Evolutionary conservation across 2,797 vertebrate genomes (phyloP).

Genomic region (Periparus ater): DNA sequence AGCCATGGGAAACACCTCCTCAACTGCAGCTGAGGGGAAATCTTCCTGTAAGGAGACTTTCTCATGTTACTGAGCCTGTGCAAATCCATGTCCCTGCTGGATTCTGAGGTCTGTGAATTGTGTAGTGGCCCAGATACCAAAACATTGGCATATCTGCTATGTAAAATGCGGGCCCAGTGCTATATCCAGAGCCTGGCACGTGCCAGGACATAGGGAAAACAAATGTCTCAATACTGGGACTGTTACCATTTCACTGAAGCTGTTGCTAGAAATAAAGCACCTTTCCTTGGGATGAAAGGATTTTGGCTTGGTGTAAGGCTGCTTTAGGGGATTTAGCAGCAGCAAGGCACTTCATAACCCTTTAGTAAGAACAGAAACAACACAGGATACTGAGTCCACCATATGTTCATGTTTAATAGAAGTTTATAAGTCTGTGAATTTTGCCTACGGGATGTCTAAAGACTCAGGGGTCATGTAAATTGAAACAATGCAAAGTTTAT

Average conservation of each 20-base stretch:
- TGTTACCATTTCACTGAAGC: not conserved
- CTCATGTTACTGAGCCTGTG: not conserved
- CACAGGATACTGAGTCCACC: not conserved
- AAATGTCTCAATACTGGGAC: not conserved
- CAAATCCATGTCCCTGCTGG: not conserved
- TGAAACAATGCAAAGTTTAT: conserved; percentile 70
- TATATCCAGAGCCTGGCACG: fast-evolving
- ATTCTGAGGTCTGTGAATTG: not conserved
- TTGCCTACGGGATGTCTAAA: conserved; percentile 61
- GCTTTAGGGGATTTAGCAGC: conserved; percentile 10
- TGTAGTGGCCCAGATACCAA: not conserved
- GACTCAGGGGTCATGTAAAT: conserved; percentile 69
- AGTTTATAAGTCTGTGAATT: conserved; percentile 68
- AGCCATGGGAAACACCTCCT: not conserved
- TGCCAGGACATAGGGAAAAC: not conserved
- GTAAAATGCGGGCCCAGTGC: not conserved
- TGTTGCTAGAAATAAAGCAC: not conserved
- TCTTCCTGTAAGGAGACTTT: not conserved
- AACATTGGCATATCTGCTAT: not conserved
- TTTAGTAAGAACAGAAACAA: conserved; percentile 4
- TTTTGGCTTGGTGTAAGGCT: conserved; percentile 3
- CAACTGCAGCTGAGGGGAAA: fast-evolving
- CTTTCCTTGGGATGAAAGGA: not conserved
- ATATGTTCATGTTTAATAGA: conserved; percentile 68
- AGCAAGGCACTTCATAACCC: not conserved